Evolutionary conservation across 1,140 invertebrate genomes (phyloP).

Genomic region (Drosophila jambulina): DNA sequence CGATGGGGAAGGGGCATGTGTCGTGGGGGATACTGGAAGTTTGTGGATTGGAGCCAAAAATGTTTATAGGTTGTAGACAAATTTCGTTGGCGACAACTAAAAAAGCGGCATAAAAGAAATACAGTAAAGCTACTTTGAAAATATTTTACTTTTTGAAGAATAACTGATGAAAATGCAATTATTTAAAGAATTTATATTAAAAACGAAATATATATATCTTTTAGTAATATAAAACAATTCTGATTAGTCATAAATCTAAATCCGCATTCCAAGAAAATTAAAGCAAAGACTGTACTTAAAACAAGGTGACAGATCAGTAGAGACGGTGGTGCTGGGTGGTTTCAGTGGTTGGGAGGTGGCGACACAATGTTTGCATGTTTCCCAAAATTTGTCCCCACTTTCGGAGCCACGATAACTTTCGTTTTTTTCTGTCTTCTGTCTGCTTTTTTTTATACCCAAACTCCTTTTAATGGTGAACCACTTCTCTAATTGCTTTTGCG

Average conservation of each 20-base stretch:
- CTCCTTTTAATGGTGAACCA: conserved; percentile 28
- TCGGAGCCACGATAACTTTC: conserved; percentile 59
- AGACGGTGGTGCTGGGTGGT: background rate
- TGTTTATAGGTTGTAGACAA: conserved; percentile 72
- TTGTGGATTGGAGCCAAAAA: conserved; percentile 41
- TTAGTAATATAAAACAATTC: background rate
- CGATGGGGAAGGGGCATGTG: background rate
- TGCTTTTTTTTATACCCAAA: background rate
- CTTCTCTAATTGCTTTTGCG: conserved; percentile 74
- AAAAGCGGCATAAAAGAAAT: background rate
- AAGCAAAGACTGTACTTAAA: background rate
- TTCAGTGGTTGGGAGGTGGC: conserved; percentile 30
- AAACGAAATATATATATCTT: background rate
- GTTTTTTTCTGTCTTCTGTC: conserved; percentile 29
- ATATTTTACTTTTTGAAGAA: background rate
- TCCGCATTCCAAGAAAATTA: background rate
- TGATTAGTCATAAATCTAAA: background rate
- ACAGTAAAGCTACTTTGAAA: background rate
- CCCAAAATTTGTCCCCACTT: conserved; percentile 66
- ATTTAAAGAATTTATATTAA: background rate
- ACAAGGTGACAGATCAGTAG: background rate
- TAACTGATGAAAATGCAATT: background rate
- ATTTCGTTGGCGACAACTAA: conserved; percentile 47
- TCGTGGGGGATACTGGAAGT: conserved; percentile 5
- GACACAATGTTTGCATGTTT: conserved; percentile 60